Conservation (phyloP, 2,797 vertebrate species). For the Coregonus suidteri region DNA sequence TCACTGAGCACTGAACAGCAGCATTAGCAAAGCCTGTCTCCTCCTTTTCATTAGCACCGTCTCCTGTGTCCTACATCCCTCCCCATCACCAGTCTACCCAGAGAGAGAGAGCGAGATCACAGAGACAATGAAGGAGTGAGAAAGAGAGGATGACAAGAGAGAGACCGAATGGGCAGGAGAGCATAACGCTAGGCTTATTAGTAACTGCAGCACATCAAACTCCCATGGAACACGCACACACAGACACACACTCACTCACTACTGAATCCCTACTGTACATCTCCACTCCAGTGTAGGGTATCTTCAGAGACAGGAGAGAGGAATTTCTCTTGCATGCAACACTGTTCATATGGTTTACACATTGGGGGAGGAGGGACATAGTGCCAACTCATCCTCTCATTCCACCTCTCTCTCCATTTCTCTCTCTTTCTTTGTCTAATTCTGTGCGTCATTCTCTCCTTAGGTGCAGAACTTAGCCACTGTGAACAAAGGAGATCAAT, state of each 20-base stretch:
- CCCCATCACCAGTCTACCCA: slow-evolving; percentile 23
- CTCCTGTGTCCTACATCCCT: slow-evolving; percentile 38
- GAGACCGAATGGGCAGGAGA: slow-evolving; percentile 17
- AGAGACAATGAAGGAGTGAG: not conserved
- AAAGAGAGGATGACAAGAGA: slow-evolving; percentile 22
- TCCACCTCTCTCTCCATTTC: slow-evolving; percentile 40
- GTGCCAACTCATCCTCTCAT: slow-evolving; percentile 21
- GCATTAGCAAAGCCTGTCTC: slow-evolving; percentile 42
- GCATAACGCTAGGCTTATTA: slow-evolving; percentile 49
- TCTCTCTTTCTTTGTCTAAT: slow-evolving; percentile 11
- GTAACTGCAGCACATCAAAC: slow-evolving; percentile 32
- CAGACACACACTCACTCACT: not conserved
- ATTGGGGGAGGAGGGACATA: not conserved
- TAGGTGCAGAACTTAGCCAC: slow-evolving; percentile 99
- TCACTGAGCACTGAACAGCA: slow-evolving; percentile 12
- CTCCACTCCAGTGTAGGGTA: not conserved
- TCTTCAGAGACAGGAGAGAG: slow-evolving; percentile 12
- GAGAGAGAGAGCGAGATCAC: not conserved
- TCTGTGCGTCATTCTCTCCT: slow-evolving; percentile 82
- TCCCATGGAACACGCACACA: slow-evolving; percentile 2
- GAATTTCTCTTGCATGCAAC: not conserved
- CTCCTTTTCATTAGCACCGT: slow-evolving; percentile 59
- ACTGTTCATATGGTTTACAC: not conserved
- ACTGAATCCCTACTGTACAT: not conserved
- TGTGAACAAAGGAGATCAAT: slow-evolving; percentile 99